A percentile compares a stretch with the other conserved stretches of the same genome.
phyloP scores from a whole-genome alignment of 1,140 invertebrate genomes.

The Diorhabda elongata region DNA sequence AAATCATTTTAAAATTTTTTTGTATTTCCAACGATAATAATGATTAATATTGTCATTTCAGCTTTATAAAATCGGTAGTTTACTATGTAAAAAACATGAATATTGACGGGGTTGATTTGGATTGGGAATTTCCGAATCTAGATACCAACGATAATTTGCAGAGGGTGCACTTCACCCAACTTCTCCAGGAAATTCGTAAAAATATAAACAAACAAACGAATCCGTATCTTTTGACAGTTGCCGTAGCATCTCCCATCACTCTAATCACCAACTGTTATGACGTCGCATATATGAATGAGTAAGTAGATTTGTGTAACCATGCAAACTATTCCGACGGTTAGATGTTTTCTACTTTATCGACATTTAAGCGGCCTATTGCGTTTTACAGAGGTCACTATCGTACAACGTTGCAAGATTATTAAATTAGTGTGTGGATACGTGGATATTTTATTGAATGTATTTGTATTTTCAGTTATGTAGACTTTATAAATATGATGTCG shows the following conservation, averaged over 20 bases:
- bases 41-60: conserved; percentile 31
- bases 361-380: too few species aligned
- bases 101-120: conserved; percentile 78
- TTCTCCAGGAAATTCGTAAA: conserved; percentile 64
- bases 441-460: too few species aligned
- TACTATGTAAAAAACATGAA: conserved; percentile 57
- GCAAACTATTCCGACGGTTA: too few species aligned
- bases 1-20: too few species aligned
- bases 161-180: conserved; percentile 66
- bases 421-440: too few species aligned
- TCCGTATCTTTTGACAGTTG: conserved; percentile 59
- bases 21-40: too few species aligned
- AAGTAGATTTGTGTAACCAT: conserved; percentile 35
- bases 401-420: too few species aligned
- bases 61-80: conserved; percentile 66
- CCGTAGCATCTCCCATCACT: conserved; percentile 68
- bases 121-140: conserved; percentile 82
- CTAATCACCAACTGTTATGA: conserved; percentile 74
- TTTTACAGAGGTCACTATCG: too few species aligned
- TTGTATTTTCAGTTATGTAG: conserved; percentile 58
- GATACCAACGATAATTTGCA: conserved; percentile 52
- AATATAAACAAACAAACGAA: conserved; percentile 55
- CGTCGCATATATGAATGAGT: conserved; percentile 69
- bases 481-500: conserved; percentile 84
- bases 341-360: too few species aligned